phyloP scores from a whole-genome alignment of 2,888 invertebrate species.

The Deilephila porcellus region DNA sequence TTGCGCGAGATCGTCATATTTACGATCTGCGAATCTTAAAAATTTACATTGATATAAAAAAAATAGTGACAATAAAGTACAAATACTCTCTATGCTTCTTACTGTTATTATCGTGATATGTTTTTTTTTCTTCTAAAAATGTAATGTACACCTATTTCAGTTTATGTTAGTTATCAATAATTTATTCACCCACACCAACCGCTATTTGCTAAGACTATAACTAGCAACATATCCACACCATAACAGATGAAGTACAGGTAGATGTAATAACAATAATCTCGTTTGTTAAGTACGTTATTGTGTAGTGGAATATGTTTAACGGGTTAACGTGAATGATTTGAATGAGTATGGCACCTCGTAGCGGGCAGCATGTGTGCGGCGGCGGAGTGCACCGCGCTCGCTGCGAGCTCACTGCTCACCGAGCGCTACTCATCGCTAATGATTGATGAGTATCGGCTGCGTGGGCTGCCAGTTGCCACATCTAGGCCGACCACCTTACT shows the following conservation, averaged over 20 bases:
- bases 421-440: constrained; percentile 63
- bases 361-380: constrained; percentile 31
- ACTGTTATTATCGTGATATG: no score
- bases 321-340: constrained; percentile 8
- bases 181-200: background rate
- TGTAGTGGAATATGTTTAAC: constrained; percentile 6
- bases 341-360: constrained; percentile 25
- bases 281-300: constrained; percentile 5
- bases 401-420: constrained; percentile 52
- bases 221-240: constrained; percentile 3
- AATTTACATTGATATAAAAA: background rate
- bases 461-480: constrained; percentile 62
- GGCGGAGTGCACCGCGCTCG: background rate
- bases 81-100: background rate
- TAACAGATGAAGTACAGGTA: background rate
- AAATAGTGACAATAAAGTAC: background rate
- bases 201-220: background rate
- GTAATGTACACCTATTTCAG: background rate
- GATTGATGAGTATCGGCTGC: constrained; percentile 72
- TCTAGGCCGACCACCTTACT: constrained; percentile 64
- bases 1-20: background rate
- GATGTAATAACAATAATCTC: constrained; percentile 11
- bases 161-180: background rate
- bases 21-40: background rate
- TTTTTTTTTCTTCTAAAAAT: no score